Evolutionary conservation across 2,797 vertebrate genomes (phyloP).

Genomic region (Leucoraja ocellata): DNA sequence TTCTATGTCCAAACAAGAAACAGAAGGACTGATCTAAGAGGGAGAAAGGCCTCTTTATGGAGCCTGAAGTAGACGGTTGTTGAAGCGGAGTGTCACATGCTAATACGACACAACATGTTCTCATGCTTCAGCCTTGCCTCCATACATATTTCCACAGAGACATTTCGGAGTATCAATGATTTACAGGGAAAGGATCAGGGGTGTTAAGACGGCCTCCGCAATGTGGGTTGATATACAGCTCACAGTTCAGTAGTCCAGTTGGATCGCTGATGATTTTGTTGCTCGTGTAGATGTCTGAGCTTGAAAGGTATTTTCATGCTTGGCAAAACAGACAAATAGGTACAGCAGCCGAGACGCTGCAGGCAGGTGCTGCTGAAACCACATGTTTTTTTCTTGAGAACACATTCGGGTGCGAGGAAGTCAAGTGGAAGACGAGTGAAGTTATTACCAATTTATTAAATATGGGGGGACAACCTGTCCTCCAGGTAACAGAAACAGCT

Average conservation of each 20-base stretch:
- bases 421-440: slow-evolving; percentile 8
- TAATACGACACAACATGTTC: not conserved
- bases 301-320: slow-evolving; percentile 33
- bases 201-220: not conserved
- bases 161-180: not conserved
- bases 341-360: slow-evolving; percentile 15
- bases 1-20: not conserved
- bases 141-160: not conserved
- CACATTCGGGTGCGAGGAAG: not conserved
- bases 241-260: not conserved
- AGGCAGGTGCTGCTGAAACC: not conserved
- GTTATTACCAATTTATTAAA: slow-evolving; percentile 5
- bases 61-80: not conserved
- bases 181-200: not conserved
- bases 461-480: not conserved
- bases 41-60: not conserved
- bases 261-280: slow-evolving; percentile 21
- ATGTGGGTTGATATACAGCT: not conserved
- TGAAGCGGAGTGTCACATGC: not conserved
- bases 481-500: not conserved
- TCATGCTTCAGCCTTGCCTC: not conserved
- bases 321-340: slow-evolving; percentile 18
- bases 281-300: not conserved
- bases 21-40: not conserved
- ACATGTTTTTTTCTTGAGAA: not conserved